phyloP scores from a whole-genome alignment of 2,797 vertebrate genomes.

The Syndactyla subalaris region DNA sequence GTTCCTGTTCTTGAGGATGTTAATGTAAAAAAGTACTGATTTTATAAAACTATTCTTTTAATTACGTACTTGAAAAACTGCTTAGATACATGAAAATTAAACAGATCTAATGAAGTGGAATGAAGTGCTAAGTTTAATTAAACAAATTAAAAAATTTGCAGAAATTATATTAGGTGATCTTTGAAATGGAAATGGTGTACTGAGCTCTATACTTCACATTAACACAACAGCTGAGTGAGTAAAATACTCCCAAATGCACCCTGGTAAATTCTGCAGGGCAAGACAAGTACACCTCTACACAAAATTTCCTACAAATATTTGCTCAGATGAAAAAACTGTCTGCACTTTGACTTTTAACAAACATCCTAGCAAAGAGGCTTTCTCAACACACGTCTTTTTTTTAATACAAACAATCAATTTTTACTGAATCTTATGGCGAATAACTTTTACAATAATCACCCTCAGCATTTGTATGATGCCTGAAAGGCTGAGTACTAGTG shows the following conservation, averaged over 20 bases:
- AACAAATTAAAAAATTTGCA: conserved; percentile 67
- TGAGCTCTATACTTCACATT: background rate
- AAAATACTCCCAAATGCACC: conserved; percentile 24
- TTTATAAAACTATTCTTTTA: conserved; percentile 63
- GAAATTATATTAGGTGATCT: conserved; percentile 58
- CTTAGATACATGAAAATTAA: conserved; percentile 65
- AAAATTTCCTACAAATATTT: conserved; percentile 9
- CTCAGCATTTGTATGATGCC: background rate
- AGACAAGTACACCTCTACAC: background rate
- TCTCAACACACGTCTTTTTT: background rate
- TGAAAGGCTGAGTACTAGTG: background rate
- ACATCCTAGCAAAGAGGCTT: background rate
- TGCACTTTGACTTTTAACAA: background rate
- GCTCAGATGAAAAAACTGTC: background rate
- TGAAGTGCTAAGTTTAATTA: conserved; percentile 69
- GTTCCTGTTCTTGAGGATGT: conserved; percentile 26
- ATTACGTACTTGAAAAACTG: conserved; percentile 44
- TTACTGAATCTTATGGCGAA: background rate
- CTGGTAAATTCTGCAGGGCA: background rate
- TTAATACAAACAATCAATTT: background rate
- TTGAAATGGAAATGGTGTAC: conserved; percentile 67
- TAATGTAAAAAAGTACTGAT: conserved; percentile 32
- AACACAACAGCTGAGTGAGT: conserved; percentile 15
- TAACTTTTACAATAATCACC: background rate
- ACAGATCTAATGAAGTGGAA: conserved; percentile 65